These are phyloP conservation scores for Limnephilus rhombicus DNA, from an alignment of 2,888 invertebrate species.

Conservation along the genomic window DNA sequence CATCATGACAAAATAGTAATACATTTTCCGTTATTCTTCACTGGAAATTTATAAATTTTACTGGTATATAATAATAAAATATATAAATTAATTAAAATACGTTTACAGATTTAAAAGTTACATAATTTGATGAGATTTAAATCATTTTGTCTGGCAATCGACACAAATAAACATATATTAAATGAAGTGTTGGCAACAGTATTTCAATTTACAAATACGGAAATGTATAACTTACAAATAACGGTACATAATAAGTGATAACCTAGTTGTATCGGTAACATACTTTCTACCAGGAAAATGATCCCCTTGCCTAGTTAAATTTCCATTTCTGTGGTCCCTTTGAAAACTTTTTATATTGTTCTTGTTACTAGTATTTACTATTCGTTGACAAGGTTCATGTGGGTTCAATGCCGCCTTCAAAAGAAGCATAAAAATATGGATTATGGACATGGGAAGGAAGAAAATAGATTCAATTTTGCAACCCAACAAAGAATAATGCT, in stretches of 20 bases:
- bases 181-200: constrained; percentile 3
- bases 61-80: too few species aligned
- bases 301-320: neutral
- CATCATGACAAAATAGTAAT: too few species aligned
- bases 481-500: too few species aligned
- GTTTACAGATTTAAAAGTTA: neutral
- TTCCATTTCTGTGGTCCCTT: neutral
- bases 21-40: too few species aligned
- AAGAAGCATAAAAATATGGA: too few species aligned
- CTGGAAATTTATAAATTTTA: too few species aligned
- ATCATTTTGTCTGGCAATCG: neutral
- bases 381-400: neutral
- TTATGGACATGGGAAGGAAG: too few species aligned
- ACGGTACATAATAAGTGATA: constrained; percentile 14
- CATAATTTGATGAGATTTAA: neutral
- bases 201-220: constrained; percentile 8
- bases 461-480: too few species aligned
- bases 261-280: neutral
- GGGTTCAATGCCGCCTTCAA: too few species aligned
- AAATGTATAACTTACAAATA: constrained; percentile 20
- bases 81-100: too few species aligned
- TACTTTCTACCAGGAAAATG: constrained; percentile 23
- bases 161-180: neutral
- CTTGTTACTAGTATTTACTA: neutral
- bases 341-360: neutral